phyloP scores from a whole-genome alignment of 1,140 invertebrate genomes.

The Drosophila pseudoananassae region DNA sequence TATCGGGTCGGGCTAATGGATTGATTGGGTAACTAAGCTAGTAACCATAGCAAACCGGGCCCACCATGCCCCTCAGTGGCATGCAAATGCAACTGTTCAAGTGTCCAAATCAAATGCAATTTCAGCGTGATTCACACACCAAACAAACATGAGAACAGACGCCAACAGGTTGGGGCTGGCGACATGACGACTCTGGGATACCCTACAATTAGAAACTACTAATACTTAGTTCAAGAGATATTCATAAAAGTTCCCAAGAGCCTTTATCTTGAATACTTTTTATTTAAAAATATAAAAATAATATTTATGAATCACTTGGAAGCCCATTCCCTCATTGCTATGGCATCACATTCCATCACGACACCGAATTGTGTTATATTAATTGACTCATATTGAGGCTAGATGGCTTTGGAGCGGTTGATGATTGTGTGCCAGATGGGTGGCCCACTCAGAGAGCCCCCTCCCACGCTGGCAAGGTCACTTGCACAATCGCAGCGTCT shows the following conservation, averaged over 20 bases:
- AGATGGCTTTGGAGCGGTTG: constrained; percentile 1
- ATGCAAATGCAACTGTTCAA: constrained; percentile 25
- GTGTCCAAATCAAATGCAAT: constrained; percentile 33
- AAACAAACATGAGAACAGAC: constrained; percentile 8
- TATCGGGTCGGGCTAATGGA: constrained; percentile 2
- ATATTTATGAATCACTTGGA: too few species aligned
- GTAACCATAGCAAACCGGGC: neutral
- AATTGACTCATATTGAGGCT: constrained; percentile 40
- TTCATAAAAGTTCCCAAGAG: too few species aligned
- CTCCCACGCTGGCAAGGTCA: constrained; percentile 14
- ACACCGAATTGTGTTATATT: constrained; percentile 39
- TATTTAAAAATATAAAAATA: too few species aligned
- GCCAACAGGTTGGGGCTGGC: neutral
- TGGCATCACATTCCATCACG: constrained; percentile 20
- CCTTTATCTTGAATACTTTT: too few species aligned
- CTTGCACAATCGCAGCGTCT: constrained; percentile 23
- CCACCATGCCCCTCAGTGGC: neutral
- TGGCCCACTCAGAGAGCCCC: neutral
- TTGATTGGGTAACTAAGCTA: constrained; percentile 10
- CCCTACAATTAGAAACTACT: neutral
- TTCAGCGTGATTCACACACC: neutral
- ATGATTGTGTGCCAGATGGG: constrained; percentile 16
- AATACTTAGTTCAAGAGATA: too few species aligned
- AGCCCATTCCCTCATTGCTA: neutral
- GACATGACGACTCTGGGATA: neutral